Percentiles rank a stretch among this genome's conserved stretches.
phyloP scores from a whole-genome alignment of 2,797 vertebrate genomes.

The Enteromius afrohamiltoni region DNA sequence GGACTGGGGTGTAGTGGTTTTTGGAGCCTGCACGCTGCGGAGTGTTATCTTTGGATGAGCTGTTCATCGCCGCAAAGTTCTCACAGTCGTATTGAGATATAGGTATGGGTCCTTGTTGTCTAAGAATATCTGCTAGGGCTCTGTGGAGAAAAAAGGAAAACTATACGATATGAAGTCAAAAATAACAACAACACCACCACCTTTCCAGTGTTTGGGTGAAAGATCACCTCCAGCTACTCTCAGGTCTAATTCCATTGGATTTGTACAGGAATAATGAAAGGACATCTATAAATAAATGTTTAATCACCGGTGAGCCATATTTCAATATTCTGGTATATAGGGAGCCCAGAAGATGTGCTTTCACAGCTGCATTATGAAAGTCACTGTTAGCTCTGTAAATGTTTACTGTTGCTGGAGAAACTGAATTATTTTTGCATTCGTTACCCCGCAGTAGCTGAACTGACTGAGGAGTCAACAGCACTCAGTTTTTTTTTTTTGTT shows the following conservation, averaged over 20 bases:
- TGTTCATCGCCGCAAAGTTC: conserved; percentile 94
- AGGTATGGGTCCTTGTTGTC: conserved; percentile 97
- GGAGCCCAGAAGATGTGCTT: conserved; percentile 57
- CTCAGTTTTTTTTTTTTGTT: conserved; percentile 33
- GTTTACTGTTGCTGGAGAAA: conserved; percentile 61
- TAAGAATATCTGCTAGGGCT: conserved; percentile 96
- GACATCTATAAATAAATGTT: conserved; percentile 20
- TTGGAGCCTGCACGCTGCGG: conserved; percentile 91
- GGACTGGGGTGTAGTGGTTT: conserved; percentile 96
- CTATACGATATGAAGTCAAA: background rate
- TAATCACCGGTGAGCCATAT: background rate
- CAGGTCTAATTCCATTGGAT: background rate
- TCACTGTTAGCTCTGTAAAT: conserved; percentile 59
- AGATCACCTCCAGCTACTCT: background rate
- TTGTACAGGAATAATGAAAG: background rate
- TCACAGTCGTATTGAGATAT: conserved; percentile 98
- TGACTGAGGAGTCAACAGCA: conserved; percentile 63
- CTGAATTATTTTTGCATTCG: conserved; percentile 64
- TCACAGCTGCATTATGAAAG: conserved; percentile 65
- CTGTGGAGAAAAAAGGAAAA: conserved; percentile 69
- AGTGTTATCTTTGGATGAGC: conserved; percentile 96
- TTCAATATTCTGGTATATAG: conserved; percentile 65
- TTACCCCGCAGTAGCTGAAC: conserved; percentile 59
- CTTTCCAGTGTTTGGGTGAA: background rate
- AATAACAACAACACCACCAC: background rate